Percentiles rank a stretch among this genome's conserved stretches.
phyloP scores from a whole-genome alignment of 2,888 invertebrate genomes.

The Hyposoter didymator region DNA sequence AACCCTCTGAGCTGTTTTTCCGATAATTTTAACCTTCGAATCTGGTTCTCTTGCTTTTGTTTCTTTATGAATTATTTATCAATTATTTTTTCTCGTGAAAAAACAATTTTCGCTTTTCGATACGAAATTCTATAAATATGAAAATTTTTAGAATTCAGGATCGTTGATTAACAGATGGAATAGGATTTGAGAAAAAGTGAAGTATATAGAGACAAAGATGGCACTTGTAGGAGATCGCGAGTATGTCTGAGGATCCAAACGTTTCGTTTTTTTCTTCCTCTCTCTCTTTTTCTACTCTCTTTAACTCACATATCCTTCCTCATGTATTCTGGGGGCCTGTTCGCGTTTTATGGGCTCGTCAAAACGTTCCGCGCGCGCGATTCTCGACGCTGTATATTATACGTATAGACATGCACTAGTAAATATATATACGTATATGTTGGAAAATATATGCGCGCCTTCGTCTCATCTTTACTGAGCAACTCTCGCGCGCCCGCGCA shows the following conservation, averaged over 20 bases:
- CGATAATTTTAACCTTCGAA: not conserved
- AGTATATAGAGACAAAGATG: too few species aligned
- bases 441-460: constrained; percentile 35
- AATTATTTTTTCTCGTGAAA: too few species aligned
- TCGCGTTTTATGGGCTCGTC: constrained; percentile 81
- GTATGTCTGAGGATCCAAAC: constrained; percentile 38
- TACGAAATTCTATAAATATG: not conserved
- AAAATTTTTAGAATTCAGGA: constrained; percentile 4
- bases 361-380: constrained; percentile 78
- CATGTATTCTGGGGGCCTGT: constrained; percentile 72
- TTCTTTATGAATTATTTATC: too few species aligned
- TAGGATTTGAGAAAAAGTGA: not conserved
- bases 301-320: not conserved
- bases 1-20: not conserved
- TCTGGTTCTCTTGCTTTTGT: not conserved
- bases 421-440: constrained; percentile 1
- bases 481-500: constrained; percentile 70
- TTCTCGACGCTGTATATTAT: constrained; percentile 76
- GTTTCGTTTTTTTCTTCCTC: constrained; percentile 36
- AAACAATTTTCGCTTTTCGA: not conserved
- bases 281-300: constrained; percentile 16
- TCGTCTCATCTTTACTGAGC: constrained; percentile 40
- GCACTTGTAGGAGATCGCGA: constrained; percentile 50
- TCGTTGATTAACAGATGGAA: not conserved
- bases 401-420: constrained; percentile 13